Evolutionary conservation across 2,113 vertebrate species (phyloP).

Genomic region (Ploceus nigricollis): DNA sequence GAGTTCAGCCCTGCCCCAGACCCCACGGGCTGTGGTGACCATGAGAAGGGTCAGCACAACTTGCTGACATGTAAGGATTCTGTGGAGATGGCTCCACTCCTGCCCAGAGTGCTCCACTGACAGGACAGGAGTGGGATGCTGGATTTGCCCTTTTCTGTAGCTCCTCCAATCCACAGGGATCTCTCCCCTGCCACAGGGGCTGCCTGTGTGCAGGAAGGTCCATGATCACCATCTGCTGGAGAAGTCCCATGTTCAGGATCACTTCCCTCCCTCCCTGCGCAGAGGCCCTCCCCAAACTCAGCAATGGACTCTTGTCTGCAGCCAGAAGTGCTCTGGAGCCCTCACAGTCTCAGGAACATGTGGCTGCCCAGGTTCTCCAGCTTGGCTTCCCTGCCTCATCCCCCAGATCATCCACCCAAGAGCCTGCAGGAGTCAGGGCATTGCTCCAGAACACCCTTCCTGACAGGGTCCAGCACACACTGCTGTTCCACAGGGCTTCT

Average conservation of each 20-base stretch:
- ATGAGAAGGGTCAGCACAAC: neutral
- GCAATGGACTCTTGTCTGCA: neutral
- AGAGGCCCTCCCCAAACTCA: neutral
- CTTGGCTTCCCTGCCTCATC: neutral
- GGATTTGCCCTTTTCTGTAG: neutral
- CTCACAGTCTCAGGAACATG: neutral
- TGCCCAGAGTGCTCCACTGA: neutral
- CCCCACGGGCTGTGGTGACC: neutral
- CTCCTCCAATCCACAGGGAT: neutral
- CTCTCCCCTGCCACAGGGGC: neutral
- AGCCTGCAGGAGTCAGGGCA: neutral
- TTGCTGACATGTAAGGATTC: neutral
- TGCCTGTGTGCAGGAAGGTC: neutral
- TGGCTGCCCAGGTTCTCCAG: neutral
- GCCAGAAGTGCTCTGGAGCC: neutral
- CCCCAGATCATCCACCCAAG: accelerated
- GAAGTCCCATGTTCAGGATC: neutral
- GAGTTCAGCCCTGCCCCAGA: neutral
- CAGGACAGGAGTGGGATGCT: neutral
- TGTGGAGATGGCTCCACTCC: neutral
- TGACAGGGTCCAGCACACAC: neutral
- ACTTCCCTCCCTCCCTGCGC: neutral
- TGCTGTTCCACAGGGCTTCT: neutral
- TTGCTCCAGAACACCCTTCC: neutral
- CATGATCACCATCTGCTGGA: slow-evolving; percentile 53